Base-by-base conservation (phyloP, 2,888 invertebrate genomes). In the Limnephilus lunatus region DNA sequence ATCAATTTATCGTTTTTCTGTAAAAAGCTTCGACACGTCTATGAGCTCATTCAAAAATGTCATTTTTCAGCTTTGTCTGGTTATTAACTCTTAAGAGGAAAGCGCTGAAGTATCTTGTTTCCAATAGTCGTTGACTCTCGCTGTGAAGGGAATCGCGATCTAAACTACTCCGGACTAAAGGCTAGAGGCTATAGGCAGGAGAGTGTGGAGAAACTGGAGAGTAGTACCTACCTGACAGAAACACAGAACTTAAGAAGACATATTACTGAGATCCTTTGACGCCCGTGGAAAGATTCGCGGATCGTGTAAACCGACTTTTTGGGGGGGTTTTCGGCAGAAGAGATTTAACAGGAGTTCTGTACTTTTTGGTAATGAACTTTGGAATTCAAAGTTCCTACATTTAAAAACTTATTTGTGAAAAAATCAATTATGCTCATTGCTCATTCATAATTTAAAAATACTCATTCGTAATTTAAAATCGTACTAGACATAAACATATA, bases 241-340 rank as follows among this genome's bases (percentile, higher is more conserved):
- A 86, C 86, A 48, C 48, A 14, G 86, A 86, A 48, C 86, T 86
- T 86, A 44, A 86, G 86, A 86, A 86, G 86, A 86, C 86, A 86
- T 86, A 86, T 86, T 86, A 86, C 86, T 11, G 86, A 86, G 44
- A 86, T 86, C 86, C 86, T 44, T 48, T n/a, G 86, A 48, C 44
- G n/a, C 44, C 30, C 30, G 30, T 48, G 86, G n/a, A 44, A 86
- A 48, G 44, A 48, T 86, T 86, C 86, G 30, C 48, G n/a, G 86
- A 30, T 86, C 86, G 86, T 86, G 86, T 86, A 44, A 86, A 86
- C 86, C 48, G 30, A 44, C 39, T 44, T 86, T 86, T n/a, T 30
- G 48, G 44, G 85, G 11, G 30, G 30, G 0, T 85, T 85, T 85
- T 85, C 86, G 44, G 14, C 86, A 30, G 39, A 30, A 48, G 12